Evolutionary conservation across 2,797 vertebrate genomes (phyloP), one percentile per base, ranked within the genome.

Genomic region (Parotocinclus haroldoi): DNA sequence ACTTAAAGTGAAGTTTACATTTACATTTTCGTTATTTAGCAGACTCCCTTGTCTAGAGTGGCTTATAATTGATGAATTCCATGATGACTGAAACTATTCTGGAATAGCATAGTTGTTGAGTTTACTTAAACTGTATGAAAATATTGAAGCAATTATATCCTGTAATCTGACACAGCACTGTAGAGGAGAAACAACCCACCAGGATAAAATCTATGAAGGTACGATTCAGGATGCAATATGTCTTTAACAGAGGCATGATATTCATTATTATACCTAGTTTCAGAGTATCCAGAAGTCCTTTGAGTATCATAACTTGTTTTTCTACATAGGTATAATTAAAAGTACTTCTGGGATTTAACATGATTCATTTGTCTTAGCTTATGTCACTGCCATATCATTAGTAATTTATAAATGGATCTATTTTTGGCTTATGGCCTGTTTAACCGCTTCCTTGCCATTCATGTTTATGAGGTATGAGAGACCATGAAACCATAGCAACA

Each of bases 351-450:
- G 9, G 16, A 52, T 39, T 11, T 44, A 37, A 38, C 13, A 17
- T 65, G 54, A 51, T 9, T 57, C 59, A 39, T 53, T 55, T 37
- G 56, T 44, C 46, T 65, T 27, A 27, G 5, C 27, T 66, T 58
- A 53, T 70, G 49, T 60, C 13, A 60, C 50, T 54, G 11, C 61
- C 18, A 16, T 27, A 12, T 58, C 13, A 54, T n/a, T 57, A 81
- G 76, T 63, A 58, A 79, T 80, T 71, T 68, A 60, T 78, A 58
- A 48, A 64, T 60, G 16, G 13, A 75, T 76, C 51, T 78, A 67
- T 69, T 79, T 82, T 72, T 71, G 78, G 73, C 71, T 44, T 65
- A 17, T 51, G 50, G 16, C 40, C 19, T 46, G 19, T 14, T 58
- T 36, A 14, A 13, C 27, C 27, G 27, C 27, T 27, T 27, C 27